Evolutionary conservation across 2,113 vertebrate genomes (phyloP).

Genomic region (Callorhinus ursinus): DNA sequence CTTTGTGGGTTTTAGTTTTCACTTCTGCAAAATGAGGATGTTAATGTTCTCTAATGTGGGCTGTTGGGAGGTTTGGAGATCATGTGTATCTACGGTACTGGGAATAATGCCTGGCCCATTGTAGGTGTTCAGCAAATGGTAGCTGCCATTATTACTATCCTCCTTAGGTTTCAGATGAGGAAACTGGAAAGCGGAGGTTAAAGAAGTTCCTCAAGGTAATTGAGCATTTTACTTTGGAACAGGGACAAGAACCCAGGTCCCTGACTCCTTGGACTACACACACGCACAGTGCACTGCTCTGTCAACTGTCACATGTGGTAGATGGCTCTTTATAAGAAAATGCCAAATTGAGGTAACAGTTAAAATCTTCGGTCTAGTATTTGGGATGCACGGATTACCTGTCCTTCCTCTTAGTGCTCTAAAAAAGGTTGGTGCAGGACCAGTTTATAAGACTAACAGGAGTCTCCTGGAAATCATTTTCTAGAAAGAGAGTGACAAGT

Average conservation of each 20-base stretch:
- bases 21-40: not conserved
- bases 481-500: slow-evolving; percentile 43
- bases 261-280: not conserved
- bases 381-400: not conserved
- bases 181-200: not conserved
- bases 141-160: not conserved
- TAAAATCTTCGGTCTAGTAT: not conserved
- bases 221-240: not conserved
- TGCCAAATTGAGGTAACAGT: not conserved
- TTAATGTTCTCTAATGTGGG: not conserved
- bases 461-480: not conserved
- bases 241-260: not conserved
- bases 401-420: not conserved
- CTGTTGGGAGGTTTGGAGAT: not conserved
- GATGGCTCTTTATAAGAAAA: not conserved
- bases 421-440: not conserved
- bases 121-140: not conserved
- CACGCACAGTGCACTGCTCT: not conserved
- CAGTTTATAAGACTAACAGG: not conserved
- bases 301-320: not conserved
- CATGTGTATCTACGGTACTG: not conserved
- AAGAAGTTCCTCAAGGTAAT: not conserved
- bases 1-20: not conserved
- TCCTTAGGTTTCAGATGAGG: not conserved
- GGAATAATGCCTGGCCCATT: not conserved